Evolutionary conservation across 2,888 invertebrate species (phyloP).

Genomic region (Agonum fuliginosum): DNA sequence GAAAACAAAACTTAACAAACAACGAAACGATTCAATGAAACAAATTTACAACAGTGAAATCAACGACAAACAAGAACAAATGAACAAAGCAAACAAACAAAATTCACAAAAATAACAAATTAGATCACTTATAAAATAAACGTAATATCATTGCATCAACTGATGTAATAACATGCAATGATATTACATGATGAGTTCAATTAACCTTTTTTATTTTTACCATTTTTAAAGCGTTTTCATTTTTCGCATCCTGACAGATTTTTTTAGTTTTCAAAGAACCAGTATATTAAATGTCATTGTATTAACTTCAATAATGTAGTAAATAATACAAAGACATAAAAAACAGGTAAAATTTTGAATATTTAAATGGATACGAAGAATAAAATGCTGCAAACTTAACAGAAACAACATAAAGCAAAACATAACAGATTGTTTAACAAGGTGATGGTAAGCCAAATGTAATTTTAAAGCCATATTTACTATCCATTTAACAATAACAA

Average conservation of each 20-base stretch:
- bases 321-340: too few relatives aligned
- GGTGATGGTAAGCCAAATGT: background rate
- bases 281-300: background rate
- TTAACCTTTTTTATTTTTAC: background rate
- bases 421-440: constrained; percentile 11
- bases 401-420: constrained; percentile 11
- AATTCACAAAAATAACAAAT: background rate
- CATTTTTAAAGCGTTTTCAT: background rate
- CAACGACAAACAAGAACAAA: constrained; percentile 29
- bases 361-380: background rate
- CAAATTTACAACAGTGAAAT: constrained; percentile 19
- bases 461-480: constrained; percentile 5
- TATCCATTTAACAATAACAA: constrained; percentile 4
- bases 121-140: background rate
- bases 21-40: constrained; percentile 22
- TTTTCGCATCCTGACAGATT: background rate
- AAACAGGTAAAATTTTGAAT: background rate
- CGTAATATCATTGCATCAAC: constrained; percentile 14
- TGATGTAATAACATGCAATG: constrained; percentile 1
- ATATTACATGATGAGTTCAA: constrained; percentile 1
- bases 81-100: background rate
- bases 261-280: too few relatives aligned
- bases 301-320: background rate
- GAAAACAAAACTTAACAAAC: constrained; percentile 17
- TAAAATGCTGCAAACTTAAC: constrained; percentile 31